These are phyloP conservation scores for Corticium candelabrum DNA, from an alignment of 37 sponge, comb jelly and placozoan species.

Conservation along the genomic window DNA sequence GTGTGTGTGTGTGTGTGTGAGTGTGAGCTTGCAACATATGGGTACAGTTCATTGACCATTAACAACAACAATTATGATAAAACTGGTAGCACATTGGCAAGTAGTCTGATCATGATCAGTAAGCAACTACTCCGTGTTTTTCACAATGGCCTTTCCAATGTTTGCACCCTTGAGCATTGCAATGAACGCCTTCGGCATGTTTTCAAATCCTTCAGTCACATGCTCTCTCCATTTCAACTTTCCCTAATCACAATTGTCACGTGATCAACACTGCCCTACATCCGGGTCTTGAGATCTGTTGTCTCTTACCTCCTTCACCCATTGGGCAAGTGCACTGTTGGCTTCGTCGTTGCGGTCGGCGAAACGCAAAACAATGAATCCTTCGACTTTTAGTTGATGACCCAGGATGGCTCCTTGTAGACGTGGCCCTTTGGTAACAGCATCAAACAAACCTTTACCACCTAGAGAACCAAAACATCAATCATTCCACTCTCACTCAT, in stretches of 20 bases:
- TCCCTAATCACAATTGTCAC: conserved; percentile 11
- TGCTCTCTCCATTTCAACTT: conserved; percentile 31
- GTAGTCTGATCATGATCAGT: no score
- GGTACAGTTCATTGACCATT: no score
- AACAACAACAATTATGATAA: no score
- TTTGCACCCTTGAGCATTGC: not conserved
- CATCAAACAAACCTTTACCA: no score
- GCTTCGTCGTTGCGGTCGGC: conserved; percentile 33
- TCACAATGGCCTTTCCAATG: not conserved
- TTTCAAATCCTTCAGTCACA: not conserved
- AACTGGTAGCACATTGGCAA: no score
- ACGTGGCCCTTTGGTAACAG: not conserved
- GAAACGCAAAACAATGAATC: conserved; percentile 48
- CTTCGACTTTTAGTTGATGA: conserved; percentile 56
- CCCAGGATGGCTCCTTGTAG: conserved; percentile 26
- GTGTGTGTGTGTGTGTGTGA: no score
- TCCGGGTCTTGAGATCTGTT: no score
- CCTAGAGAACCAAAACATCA: no score
- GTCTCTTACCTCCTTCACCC: conserved; percentile 55
- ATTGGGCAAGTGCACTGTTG: conserved; percentile 35
- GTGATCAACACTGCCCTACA: not conserved
- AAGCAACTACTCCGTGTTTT: no score
- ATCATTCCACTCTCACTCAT: no score
- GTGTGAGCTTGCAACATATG: no score
- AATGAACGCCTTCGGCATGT: not conserved